phyloP scores from a whole-genome alignment of 2,888 invertebrate genomes.

The Sipha maydis region DNA sequence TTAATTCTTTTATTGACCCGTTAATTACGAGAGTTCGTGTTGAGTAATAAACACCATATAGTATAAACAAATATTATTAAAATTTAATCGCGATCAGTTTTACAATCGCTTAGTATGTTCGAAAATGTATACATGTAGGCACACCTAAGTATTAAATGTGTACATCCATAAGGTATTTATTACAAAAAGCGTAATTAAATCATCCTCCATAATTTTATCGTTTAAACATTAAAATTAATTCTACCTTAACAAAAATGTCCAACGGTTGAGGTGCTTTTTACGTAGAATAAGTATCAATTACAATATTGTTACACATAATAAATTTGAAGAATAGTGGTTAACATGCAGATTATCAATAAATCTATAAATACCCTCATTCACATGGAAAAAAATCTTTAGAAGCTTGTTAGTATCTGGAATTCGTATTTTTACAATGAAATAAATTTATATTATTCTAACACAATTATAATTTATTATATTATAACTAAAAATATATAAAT shows the following conservation, averaged over 20 bases:
- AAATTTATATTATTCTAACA: too few species aligned
- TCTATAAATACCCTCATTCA: too few species aligned
- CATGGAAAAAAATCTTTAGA: too few species aligned
- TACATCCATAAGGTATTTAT: neutral
- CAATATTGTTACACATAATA: too few species aligned
- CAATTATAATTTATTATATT: too few species aligned
- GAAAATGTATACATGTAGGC: neutral
- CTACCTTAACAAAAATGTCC: neutral
- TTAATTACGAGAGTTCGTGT: conserved; percentile 13
- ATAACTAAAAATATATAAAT: too few species aligned
- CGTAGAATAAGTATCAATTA: too few species aligned
- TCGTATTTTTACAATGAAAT: too few species aligned
- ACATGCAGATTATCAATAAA: too few species aligned
- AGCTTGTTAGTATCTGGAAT: too few species aligned
- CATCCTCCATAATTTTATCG: neutral
- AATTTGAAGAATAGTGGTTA: too few species aligned
- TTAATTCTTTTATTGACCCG: conserved; percentile 20
- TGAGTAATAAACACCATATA: neutral
- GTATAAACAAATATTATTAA: neutral
- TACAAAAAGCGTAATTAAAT: neutral
- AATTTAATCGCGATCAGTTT: conserved; percentile 6
- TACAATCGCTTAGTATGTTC: neutral
- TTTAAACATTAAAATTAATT: neutral
- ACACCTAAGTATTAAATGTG: neutral
- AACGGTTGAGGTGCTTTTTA: too few species aligned